Percentiles rank a stretch among this genome's conserved stretches.
Evolutionary conservation across 2,888 invertebrate genomes (phyloP).

Genomic region (Agelastica alni): DNA sequence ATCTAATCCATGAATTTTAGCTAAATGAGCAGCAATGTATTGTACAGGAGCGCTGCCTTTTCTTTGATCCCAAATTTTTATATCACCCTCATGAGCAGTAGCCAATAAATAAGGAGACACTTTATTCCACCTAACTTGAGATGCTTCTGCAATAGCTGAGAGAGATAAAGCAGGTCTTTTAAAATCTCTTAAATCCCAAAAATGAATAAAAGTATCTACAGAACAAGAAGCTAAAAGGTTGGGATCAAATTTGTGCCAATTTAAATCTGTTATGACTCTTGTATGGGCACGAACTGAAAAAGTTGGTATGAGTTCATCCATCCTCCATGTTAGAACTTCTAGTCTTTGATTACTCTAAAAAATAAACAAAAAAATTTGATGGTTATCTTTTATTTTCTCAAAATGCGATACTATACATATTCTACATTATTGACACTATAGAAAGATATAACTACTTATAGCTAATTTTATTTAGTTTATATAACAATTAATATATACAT

Average conservation of each 20-base stretch:
- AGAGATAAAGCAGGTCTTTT: slow-evolving; percentile 81
- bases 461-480: too few relatives aligned
- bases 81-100: slow-evolving; percentile 94
- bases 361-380: slow-evolving; percentile 19
- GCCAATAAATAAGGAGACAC: slow-evolving; percentile 82
- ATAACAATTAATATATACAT: too few relatives aligned
- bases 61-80: slow-evolving; percentile 94
- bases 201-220: slow-evolving; percentile 89
- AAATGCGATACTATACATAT: not conserved
- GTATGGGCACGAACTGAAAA: slow-evolving; percentile 81
- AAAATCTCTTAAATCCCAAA: slow-evolving; percentile 91
- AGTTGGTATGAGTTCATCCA: slow-evolving; percentile 67
- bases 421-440: too few relatives aligned
- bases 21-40: slow-evolving; percentile 90
- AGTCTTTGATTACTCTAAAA: slow-evolving; percentile 83
- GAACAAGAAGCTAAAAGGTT: slow-evolving; percentile 86
- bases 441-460: too few relatives aligned
- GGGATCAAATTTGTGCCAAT: slow-evolving; percentile 84
- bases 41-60: slow-evolving; percentile 86
- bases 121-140: slow-evolving; percentile 93
- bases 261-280: slow-evolving; percentile 85
- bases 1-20: slow-evolving; percentile 90
- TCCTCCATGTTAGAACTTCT: slow-evolving; percentile 82
- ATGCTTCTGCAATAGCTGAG: slow-evolving; percentile 89
- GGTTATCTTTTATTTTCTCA: too few relatives aligned